Evolutionary conservation across 2,797 vertebrate genomes (phyloP), one percentile per base, ranked within the genome.

Genomic region (Phyllotis vaccarum): DNA sequence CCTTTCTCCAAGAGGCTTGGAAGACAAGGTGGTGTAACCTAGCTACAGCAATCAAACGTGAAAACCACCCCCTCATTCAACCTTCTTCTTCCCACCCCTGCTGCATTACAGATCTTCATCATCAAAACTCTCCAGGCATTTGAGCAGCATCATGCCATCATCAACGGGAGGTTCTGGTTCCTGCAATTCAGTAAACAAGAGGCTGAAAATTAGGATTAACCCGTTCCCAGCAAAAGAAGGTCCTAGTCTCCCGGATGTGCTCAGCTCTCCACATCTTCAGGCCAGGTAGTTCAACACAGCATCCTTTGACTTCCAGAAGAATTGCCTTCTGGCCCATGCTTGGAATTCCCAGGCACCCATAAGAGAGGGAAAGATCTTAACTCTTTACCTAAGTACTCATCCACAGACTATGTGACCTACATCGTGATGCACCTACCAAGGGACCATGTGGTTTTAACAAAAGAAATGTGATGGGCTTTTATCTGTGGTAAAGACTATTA

Each of bases 91-190:
- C 24, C 22, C 37, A 52, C 82, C 22, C 34, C 40, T 56, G 40
- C 83, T 9, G 9, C 49, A 5, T 97, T 54, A 98, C 93, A 98
- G 88, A 79, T 99, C 98, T 21, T 99, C 98, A 17, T 99, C 99
- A 0, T 99, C 99, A 1, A 99, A 98, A 82, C 98, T 99, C 96
- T 99, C 99, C 0, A 97, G 98, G 97, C 99, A 99, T 68, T 95
- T 98, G 95, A 99, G 90, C 98, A 98, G 97, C 70, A 97, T 91
- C 0, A 97, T 95, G 86, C 98, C 98, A 21, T 98, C 98, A 5
- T 99, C 98, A 0, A 87, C 24, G 2, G 94, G 97, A 78, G 97
- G 93, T 22, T 96, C 97, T 52, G 97, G 92, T 80, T 98, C 98
- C 98, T 99, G 96, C 90, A 98, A 98, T 85, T 62, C 88, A 91